Conservation (phyloP, 2,113 vertebrate species). For the Arenaria interpres region DNA sequence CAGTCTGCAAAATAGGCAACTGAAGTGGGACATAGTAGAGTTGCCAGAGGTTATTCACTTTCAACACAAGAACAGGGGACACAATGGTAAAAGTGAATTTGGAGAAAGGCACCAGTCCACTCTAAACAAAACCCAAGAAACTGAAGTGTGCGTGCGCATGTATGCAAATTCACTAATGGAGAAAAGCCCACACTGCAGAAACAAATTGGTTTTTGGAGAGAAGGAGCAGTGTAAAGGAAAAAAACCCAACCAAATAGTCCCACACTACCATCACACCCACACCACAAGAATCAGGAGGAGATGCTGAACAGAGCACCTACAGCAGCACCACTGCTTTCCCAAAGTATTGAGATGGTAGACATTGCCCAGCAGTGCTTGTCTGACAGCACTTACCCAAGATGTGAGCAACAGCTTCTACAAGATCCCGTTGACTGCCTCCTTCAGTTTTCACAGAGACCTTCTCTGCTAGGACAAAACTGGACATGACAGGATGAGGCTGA, state of each 20-base stretch:
- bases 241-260: not conserved
- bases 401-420: slow-evolving; percentile 88
- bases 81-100: not conserved
- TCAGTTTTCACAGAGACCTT: slow-evolving; percentile 68
- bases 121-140: not conserved
- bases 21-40: not conserved
- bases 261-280: not conserved
- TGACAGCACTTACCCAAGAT: slow-evolving; percentile 84
- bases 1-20: not conserved
- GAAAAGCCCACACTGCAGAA: not conserved
- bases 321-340: not conserved
- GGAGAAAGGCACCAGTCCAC: not conserved
- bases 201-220: not conserved
- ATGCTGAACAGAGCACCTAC: not conserved
- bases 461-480: slow-evolving; percentile 94
- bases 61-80: not conserved
- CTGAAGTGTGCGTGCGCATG: rapidly evolving
- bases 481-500: slow-evolving; percentile 84
- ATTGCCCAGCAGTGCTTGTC: not conserved
- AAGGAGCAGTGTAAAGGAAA: not conserved
- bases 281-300: not conserved
- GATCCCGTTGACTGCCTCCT: slow-evolving; percentile 71
- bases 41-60: not conserved
- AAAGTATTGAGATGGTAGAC: not conserved
- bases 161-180: not conserved